Percentiles rank a stretch among this genome's conserved stretches.
These are phyloP conservation scores for Himalopsyche phryganea DNA, from an alignment of 1,140 invertebrate species.

Conservation along the genomic window DNA sequence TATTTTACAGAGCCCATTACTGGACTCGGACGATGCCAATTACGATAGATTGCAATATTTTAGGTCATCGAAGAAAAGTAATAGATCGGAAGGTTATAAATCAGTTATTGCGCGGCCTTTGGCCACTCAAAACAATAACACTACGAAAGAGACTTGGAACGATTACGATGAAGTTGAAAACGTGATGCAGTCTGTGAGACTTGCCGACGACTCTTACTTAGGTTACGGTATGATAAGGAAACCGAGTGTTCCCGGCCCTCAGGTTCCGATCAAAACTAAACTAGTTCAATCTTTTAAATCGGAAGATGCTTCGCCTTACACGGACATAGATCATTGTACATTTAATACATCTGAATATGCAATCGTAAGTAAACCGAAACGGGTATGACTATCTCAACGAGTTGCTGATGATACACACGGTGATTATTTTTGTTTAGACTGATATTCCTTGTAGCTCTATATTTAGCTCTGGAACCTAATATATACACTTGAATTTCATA, in stretches of 20 bases:
- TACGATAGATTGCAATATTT: constrained; percentile 80
- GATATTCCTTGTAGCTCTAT: background rate
- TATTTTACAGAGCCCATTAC: constrained; percentile 43
- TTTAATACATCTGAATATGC: constrained; percentile 76
- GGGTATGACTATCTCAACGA: constrained; percentile 53
- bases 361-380: constrained; percentile 75
- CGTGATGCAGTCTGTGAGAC: constrained; percentile 59
- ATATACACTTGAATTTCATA: too few relatives aligned
- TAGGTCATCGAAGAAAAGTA: constrained; percentile 66
- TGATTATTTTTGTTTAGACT: constrained; percentile 1
- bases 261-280: constrained; percentile 46
- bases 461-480: background rate
- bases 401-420: background rate
- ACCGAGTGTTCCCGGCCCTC: constrained; percentile 51
- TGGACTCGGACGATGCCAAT: constrained; percentile 52
- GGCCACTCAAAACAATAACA: constrained; percentile 38
- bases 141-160: constrained; percentile 54
- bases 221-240: constrained; percentile 75
- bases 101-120: constrained; percentile 55
- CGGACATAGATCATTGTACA: constrained; percentile 60
- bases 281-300: constrained; percentile 37
- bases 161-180: constrained; percentile 66
- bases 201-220: constrained; percentile 73
- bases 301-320: constrained; percentile 45
- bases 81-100: constrained; percentile 64